Conservation (phyloP, 1,140 invertebrate species). For the Heliconius hermathena region DNA sequence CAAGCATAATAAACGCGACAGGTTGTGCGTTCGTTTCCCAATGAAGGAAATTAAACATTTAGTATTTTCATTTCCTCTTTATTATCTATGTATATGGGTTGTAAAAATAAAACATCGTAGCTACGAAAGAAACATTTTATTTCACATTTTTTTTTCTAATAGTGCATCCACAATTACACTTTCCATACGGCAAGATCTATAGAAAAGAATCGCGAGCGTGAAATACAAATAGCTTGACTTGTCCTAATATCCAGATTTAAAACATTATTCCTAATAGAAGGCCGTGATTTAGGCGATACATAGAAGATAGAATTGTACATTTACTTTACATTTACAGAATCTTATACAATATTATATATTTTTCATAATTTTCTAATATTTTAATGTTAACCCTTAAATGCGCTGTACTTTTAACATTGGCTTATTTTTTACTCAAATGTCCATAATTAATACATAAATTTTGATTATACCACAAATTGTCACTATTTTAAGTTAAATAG, state of each 20-base stretch:
- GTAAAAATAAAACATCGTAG: constrained; percentile 49
- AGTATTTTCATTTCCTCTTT: no score
- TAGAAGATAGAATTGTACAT: constrained; percentile 17
- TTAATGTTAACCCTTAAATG: background rate
- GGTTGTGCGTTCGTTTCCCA: no score
- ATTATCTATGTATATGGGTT: background rate
- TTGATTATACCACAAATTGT: no score
- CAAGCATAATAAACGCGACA: no score
- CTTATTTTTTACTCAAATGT: no score
- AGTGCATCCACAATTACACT: constrained; percentile 76
- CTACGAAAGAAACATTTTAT: constrained; percentile 77
- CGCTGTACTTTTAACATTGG: background rate
- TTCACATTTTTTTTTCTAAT: constrained; percentile 72
- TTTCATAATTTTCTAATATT: background rate
- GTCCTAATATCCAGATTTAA: constrained; percentile 29
- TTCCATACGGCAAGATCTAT: constrained; percentile 61
- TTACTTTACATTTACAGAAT: constrained; percentile 20
- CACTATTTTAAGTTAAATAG: background rate
- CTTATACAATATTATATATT: background rate
- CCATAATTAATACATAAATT: no score
- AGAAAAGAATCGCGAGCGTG: constrained; percentile 79
- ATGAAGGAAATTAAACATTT: no score
- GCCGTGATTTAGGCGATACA: constrained; percentile 60
- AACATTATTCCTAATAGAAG: constrained; percentile 51
- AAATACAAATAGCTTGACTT: constrained; percentile 60